phyloP scores from a whole-genome alignment of 1,140 invertebrate species.

The Papilio aristodemus region DNA sequence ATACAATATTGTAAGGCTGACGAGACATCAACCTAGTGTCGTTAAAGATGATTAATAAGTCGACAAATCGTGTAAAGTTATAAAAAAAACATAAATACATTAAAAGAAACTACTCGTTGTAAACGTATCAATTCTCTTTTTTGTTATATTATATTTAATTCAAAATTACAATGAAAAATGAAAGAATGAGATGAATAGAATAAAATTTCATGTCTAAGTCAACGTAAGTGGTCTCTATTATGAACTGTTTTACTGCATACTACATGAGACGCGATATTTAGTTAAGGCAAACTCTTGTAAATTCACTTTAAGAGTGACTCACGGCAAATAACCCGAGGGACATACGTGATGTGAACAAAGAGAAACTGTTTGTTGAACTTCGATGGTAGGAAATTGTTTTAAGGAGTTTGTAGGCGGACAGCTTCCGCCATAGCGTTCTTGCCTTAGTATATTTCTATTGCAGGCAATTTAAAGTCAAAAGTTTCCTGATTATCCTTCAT shows the following conservation, averaged over 20 bases:
- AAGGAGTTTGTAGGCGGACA: constrained; percentile 23
- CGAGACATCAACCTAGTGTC: no score
- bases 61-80: no score
- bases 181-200: no score
- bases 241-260: neutral
- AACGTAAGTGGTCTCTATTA: neutral
- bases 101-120: no score
- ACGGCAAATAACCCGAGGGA: constrained; percentile 21
- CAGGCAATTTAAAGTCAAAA: neutral
- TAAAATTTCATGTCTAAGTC: no score
- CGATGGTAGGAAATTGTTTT: constrained; percentile 26
- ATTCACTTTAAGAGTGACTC: constrained; percentile 28
- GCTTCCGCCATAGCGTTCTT: neutral
- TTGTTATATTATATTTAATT: no score
- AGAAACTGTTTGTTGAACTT: constrained; percentile 23
- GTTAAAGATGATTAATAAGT: no score
- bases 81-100: no score
- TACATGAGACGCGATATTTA: constrained; percentile 10
- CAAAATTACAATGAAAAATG: no score
- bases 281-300: constrained; percentile 30
- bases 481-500: neutral
- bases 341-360: constrained; percentile 29
- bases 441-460: neutral
- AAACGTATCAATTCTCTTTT: no score
- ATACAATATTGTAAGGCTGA: no score